Base-by-base conservation (phyloP, 2,888 invertebrate genomes). In the Ochropacha duplaris region DNA sequence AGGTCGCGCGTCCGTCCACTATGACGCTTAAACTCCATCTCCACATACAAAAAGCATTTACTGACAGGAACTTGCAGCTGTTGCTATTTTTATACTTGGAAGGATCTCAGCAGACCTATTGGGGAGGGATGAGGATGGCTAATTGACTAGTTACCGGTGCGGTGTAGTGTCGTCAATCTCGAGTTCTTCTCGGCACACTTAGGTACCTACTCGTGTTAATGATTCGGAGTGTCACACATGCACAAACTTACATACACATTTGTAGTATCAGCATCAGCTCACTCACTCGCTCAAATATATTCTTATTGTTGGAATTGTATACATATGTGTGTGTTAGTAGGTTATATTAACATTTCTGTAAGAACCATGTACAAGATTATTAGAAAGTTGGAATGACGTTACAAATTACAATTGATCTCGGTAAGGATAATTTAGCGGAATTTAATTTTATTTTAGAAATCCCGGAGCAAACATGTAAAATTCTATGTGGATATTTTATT, bases 71-170 rank as follows among this genome's bases (percentile, higher is more conserved):
- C 77, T 78, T 68, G 71, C 72, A 79, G 75, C 78, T 72, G 76
- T 61, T 70, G 78, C 86, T 88, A 88, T 87, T 86, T 88, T 86
- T 87, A 87, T 84, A 81, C 83, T 87, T 84, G 71, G 78, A 83
- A 86, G 86, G 87, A 88, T 86, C 85, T 82, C 81, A 71, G n/a
- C 67, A 60, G 79, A 71, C 69, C 78, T 74, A 78, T 76, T 79
- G 78, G 31, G 50, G 82, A 84, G 85, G 87, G 86, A 87, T 87
- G 82, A 83, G 84, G 68, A 68, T 74, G 62, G 64, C 69, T 88
- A 87, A 88, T 88, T 87, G 85, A 68, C 72, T 71, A 74, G 74
- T 79, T 80, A 74, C 76, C 76, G 80, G 72, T 67, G 62, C 76
- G 80, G 72, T 67, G 62, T 52, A 50, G 22, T 75, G 81, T 86